These are phyloP conservation scores for Lateolabrax maculatus DNA, from an alignment of 2,797 vertebrate genomes.

Conservation along the genomic window DNA sequence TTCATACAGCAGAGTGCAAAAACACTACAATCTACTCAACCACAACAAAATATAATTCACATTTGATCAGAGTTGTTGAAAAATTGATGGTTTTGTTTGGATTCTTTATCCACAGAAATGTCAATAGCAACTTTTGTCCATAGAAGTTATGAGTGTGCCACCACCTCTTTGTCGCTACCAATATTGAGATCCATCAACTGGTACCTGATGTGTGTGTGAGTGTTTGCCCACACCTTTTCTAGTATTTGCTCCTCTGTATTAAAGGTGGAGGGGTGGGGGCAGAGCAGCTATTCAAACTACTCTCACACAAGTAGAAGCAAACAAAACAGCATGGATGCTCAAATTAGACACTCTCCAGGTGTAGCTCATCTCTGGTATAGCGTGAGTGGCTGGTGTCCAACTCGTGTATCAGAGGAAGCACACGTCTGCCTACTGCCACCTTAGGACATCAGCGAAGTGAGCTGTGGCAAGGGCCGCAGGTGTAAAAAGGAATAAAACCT, in stretches of 20 bases:
- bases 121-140: slow-evolving; percentile 63
- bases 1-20: slow-evolving; percentile 1
- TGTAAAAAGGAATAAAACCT: too few relatives aligned
- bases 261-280: slow-evolving; percentile 31
- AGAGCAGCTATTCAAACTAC: slow-evolving; percentile 44
- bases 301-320: slow-evolving; percentile 47
- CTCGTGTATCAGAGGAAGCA: slow-evolving; percentile 12
- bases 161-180: slow-evolving; percentile 38
- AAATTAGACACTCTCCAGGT: not conserved
- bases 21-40: slow-evolving; percentile 36
- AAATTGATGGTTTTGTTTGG: slow-evolving; percentile 35
- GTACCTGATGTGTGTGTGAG: slow-evolving; percentile 41
- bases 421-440: not conserved
- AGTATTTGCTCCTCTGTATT: slow-evolving; percentile 45
- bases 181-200: slow-evolving; percentile 49
- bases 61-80: slow-evolving; percentile 41
- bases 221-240: slow-evolving; percentile 43
- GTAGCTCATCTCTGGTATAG: not conserved
- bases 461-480: not conserved
- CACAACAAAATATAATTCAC: slow-evolving; percentile 29
- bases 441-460: not conserved
- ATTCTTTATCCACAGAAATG: slow-evolving; percentile 67
- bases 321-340: slow-evolving; percentile 11
- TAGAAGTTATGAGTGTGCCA: slow-evolving; percentile 16
- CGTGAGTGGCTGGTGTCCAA: not conserved